Conservation (phyloP, 2,797 vertebrate species). For the Sebastes flavidus region DNA sequence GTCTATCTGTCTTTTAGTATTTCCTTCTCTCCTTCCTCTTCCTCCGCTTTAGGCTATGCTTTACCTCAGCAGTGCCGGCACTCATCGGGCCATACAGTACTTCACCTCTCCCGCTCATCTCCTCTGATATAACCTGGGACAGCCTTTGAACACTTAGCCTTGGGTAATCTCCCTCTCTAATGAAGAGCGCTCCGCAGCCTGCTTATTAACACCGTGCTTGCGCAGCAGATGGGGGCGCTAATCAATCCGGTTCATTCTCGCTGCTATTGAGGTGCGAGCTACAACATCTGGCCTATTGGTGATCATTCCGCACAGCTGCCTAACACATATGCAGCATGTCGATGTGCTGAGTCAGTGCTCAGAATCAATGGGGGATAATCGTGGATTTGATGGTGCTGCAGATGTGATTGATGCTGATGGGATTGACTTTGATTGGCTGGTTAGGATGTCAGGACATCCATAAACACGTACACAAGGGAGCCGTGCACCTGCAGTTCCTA, state of each 20-base stretch:
- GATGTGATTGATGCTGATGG: constrained; percentile 24
- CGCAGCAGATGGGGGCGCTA: constrained; percentile 64
- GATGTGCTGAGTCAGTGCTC: constrained; percentile 38
- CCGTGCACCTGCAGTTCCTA: not conserved
- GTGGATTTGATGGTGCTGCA: constrained; percentile 21
- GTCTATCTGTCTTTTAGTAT: not conserved
- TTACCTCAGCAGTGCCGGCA: not conserved
- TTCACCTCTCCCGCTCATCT: constrained; percentile 40
- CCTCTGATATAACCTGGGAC: constrained; percentile 36
- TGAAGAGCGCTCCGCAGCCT: constrained; percentile 43
- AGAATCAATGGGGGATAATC: constrained; percentile 30
- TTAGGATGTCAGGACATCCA: not conserved
- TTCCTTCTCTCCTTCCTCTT: constrained; percentile 3
- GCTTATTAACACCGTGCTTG: constrained; percentile 55
- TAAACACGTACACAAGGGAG: not conserved
- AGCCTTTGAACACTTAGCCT: constrained; percentile 59
- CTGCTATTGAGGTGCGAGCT: constrained; percentile 45
- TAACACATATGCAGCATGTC: constrained; percentile 43
- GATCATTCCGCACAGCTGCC: constrained; percentile 63
- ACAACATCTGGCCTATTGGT: constrained; percentile 67
- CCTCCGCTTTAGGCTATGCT: constrained; percentile 7
- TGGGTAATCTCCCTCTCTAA: constrained; percentile 53
- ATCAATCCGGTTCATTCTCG: constrained; percentile 62
- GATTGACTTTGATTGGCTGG: constrained; percentile 13
- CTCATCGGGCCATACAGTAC: constrained; percentile 4